These are phyloP conservation scores for Leptinotarsa texana DNA, from an alignment of 1,140 invertebrate genomes.

Conservation along the genomic window DNA sequence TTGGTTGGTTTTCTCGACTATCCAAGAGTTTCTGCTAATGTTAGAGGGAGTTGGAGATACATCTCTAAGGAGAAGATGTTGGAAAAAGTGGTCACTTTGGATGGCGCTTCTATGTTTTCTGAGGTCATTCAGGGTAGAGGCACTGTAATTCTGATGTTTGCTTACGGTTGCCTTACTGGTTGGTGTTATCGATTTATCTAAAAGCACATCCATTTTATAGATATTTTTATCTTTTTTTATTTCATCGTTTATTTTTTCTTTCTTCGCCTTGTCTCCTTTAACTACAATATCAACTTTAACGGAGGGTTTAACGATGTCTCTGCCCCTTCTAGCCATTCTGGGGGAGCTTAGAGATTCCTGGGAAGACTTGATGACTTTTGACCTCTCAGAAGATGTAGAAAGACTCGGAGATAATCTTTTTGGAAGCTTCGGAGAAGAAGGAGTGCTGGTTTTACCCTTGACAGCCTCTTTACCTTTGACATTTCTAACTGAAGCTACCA, in stretches of 20 bases:
- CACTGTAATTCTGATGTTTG: slow-evolving; percentile 26
- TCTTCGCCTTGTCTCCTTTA: slow-evolving; percentile 42
- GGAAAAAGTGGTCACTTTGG: slow-evolving; percentile 69
- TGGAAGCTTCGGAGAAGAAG: slow-evolving; percentile 25
- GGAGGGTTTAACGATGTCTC: slow-evolving; percentile 1
- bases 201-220: neutral
- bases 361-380: slow-evolving; percentile 43
- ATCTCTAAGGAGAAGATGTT: slow-evolving; percentile 68
- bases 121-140: slow-evolving; percentile 57
- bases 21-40: slow-evolving; percentile 58
- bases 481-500: slow-evolving; percentile 53
- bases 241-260: slow-evolving; percentile 50
- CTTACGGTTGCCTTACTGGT: neutral
- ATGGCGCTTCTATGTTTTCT: slow-evolving; percentile 62
- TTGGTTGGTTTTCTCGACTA: slow-evolving; percentile 66
- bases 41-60: slow-evolving; percentile 50
- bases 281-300: neutral
- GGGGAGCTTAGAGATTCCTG: slow-evolving; percentile 48
- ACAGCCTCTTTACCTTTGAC: slow-evolving; percentile 57
- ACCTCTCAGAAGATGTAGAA: slow-evolving; percentile 34
- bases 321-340: slow-evolving; percentile 31
- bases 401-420: slow-evolving; percentile 39
- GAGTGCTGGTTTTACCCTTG: slow-evolving; percentile 53
- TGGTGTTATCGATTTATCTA: neutral
- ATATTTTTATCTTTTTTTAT: slow-evolving; percentile 41